These are phyloP conservation scores for Macrosiphum euphorbiae DNA, from an alignment of 2,888 invertebrate species.

Conservation along the genomic window DNA sequence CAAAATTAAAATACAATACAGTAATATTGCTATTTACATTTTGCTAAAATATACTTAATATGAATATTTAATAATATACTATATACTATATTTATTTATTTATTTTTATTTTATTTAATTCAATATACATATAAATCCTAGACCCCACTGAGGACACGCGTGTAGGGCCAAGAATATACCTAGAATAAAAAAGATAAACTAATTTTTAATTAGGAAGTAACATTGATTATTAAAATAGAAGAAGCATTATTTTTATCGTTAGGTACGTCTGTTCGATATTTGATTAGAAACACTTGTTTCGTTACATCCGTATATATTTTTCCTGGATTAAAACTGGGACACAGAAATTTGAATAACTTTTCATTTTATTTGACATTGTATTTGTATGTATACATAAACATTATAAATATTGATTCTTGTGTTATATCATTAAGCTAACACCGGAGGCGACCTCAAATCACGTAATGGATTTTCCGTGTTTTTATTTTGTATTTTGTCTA, in stretches of 20 bases:
- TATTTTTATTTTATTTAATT: too few relatives aligned
- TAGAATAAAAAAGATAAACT: too few relatives aligned
- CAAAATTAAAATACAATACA: too few relatives aligned
- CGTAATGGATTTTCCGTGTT: constrained; percentile 50
- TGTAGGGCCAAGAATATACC: too few relatives aligned
- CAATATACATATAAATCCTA: too few relatives aligned
- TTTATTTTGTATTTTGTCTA: constrained; percentile 30
- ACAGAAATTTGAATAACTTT: background rate
- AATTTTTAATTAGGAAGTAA: too few relatives aligned
- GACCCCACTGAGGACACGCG: too few relatives aligned
- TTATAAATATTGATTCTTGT: constrained; percentile 28
- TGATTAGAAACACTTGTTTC: background rate
- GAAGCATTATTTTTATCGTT: background rate
- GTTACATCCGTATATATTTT: background rate
- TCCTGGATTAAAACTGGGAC: background rate
- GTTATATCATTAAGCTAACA: constrained; percentile 6
- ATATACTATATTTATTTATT: too few relatives aligned
- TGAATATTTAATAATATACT: too few relatives aligned
- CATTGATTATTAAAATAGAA: too few relatives aligned
- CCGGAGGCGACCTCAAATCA: constrained; percentile 11
- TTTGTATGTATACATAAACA: background rate
- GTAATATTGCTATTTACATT: too few relatives aligned
- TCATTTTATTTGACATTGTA: background rate
- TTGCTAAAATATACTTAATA: too few relatives aligned
- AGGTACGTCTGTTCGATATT: background rate